Conservation (phyloP, 37 sponge, comb jelly and placozoan genomes). For the Ianthella basta region DNA sequence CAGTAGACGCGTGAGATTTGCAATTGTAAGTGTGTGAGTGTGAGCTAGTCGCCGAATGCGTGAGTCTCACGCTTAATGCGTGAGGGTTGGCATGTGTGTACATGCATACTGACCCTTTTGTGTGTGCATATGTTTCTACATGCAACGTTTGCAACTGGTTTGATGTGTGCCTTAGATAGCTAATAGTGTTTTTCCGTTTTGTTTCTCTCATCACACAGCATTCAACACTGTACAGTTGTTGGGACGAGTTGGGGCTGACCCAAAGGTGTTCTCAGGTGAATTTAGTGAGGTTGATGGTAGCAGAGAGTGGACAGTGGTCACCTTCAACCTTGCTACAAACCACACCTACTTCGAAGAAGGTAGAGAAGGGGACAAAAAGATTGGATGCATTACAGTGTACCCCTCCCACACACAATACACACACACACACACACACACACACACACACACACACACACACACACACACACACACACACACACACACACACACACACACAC, state of each 20-base stretch:
- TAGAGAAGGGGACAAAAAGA: not conserved
- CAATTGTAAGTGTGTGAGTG: too few relatives aligned
- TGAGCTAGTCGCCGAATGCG: too few relatives aligned
- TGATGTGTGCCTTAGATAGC: too few relatives aligned
- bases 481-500: slow-evolving; percentile 25
- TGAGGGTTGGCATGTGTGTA: too few relatives aligned
- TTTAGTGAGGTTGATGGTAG: not conserved
- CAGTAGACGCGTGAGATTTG: too few relatives aligned
- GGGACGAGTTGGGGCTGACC: slow-evolving; percentile 13
- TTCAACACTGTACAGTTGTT: not conserved
- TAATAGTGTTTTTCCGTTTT: too few relatives aligned
- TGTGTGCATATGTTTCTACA: not conserved
- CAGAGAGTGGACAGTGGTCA: not conserved
- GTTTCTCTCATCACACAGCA: not conserved
- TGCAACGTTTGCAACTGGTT: too few relatives aligned
- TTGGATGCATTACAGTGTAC: not conserved
- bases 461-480: slow-evolving; percentile 11
- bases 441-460: not conserved
- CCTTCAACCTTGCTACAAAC: not conserved
- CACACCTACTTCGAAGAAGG: not conserved
- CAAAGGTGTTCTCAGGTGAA: not conserved
- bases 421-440: not conserved
- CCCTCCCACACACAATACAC: not conserved
- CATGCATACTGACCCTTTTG: too few relatives aligned
- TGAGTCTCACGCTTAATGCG: too few relatives aligned